These are phyloP conservation scores for Laupala kohalensis DNA, from an alignment of 1,140 invertebrate species.

Conservation along the genomic window DNA sequence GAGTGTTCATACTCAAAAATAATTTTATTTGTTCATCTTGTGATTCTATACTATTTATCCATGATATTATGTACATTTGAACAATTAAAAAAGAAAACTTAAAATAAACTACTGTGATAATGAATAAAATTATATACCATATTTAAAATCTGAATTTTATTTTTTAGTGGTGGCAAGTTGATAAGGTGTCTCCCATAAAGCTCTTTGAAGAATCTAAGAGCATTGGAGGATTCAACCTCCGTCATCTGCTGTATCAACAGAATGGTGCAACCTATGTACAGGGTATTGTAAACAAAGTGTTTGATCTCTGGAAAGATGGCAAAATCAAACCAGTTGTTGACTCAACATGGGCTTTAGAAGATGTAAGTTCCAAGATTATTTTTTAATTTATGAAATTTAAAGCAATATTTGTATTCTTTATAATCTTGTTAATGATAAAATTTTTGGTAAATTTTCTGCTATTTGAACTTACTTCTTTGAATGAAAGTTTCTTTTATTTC, in stretches of 20 bases:
- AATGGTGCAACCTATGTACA: conserved; percentile 55
- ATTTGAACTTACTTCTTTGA: too few relatives aligned
- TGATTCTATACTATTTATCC: too few relatives aligned
- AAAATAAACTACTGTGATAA: too few relatives aligned
- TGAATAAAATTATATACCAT: background rate
- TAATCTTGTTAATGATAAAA: background rate
- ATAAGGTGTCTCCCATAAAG: conserved; percentile 77
- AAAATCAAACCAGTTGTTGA: conserved; percentile 72
- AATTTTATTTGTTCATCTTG: conserved; percentile 8
- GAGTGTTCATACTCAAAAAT: conserved; percentile 31
- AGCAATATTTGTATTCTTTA: background rate
- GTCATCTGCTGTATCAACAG: conserved; percentile 70
- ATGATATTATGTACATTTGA: too few relatives aligned
- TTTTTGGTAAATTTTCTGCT: too few relatives aligned
- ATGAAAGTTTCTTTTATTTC: too few relatives aligned
- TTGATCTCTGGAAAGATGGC: conserved; percentile 57
- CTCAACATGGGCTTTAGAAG: conserved; percentile 74
- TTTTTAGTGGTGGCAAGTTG: conserved; percentile 78
- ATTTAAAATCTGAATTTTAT: background rate
- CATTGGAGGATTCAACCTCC: conserved; percentile 67
- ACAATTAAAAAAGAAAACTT: too few relatives aligned
- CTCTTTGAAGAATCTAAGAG: conserved; percentile 81
- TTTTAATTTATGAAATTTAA: background rate
- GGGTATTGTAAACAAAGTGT: conserved; percentile 53
- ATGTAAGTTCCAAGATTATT: conserved; percentile 41